Conservation (phyloP, 2,888 invertebrate species). For the Mythimna pallens region DNA sequence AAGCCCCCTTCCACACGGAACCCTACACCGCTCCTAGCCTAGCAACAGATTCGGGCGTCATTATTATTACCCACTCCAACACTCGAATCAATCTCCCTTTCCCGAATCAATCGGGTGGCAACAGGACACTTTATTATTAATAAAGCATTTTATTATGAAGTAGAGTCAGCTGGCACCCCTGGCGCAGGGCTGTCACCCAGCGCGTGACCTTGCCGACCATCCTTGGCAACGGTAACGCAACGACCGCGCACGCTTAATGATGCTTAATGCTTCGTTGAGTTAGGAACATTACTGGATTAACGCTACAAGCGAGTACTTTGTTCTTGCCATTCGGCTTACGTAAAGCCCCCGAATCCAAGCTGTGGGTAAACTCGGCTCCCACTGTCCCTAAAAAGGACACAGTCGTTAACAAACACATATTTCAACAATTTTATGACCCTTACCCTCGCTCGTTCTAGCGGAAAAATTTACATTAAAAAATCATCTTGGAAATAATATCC, state of each 20-base stretch:
- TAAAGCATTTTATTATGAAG: slow-evolving; percentile 52
- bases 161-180: slow-evolving; percentile 51
- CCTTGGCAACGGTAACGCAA: slow-evolving; percentile 60
- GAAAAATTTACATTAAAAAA: slow-evolving; percentile 32
- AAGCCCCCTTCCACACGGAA: background rate
- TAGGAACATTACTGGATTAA: slow-evolving; percentile 68
- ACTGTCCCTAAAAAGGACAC: slow-evolving; percentile 16
- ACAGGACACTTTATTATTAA: slow-evolving; percentile 58
- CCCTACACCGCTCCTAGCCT: slow-evolving; percentile 9
- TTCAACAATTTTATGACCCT: slow-evolving; percentile 31
- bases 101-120: slow-evolving; percentile 57
- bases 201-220: slow-evolving; percentile 61
- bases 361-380: slow-evolving; percentile 21
- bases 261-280: slow-evolving; percentile 66
- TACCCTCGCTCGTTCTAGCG: slow-evolving; percentile 17
- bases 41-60: slow-evolving; percentile 42
- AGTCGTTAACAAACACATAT: slow-evolving; percentile 39
- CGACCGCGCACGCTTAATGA: slow-evolving; percentile 60
- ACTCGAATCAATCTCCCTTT: slow-evolving; percentile 54
- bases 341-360: slow-evolving; percentile 19
- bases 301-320: slow-evolving; percentile 47
- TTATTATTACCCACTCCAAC: slow-evolving; percentile 42
- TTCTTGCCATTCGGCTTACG: slow-evolving; percentile 51
- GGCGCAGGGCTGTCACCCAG: slow-evolving; percentile 53
- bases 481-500: slow-evolving; percentile 43